Evolutionary conservation across 2,113 vertebrate genomes (phyloP).

Genomic region (Penelope pileata): DNA sequence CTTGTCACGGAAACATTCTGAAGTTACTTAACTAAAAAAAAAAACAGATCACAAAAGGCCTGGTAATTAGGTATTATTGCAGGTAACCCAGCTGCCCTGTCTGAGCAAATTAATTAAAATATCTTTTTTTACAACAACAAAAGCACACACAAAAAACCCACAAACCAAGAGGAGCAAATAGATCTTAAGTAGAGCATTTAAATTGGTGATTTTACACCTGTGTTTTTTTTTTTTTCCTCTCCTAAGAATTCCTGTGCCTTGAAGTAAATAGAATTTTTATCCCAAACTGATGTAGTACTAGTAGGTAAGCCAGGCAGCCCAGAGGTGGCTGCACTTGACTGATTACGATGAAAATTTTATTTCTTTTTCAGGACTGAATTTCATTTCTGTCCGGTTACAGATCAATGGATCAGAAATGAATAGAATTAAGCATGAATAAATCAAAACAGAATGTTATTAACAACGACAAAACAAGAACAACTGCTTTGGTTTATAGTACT

Average conservation of each 20-base stretch:
- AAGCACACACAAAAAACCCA: too few species aligned
- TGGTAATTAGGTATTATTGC: background rate
- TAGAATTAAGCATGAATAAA: slow-evolving; percentile 19
- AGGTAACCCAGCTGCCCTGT: background rate
- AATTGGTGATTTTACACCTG: background rate
- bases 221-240: background rate
- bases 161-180: background rate
- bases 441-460: slow-evolving; percentile 18
- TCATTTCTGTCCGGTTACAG: background rate
- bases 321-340: background rate
- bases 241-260: background rate
- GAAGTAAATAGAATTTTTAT: background rate
- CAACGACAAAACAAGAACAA: slow-evolving; percentile 4
- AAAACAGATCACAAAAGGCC: background rate
- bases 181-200: background rate
- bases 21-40: background rate
- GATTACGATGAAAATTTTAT: slow-evolving; percentile 10
- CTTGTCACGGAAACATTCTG: background rate
- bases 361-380: background rate
- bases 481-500: background rate
- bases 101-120: background rate
- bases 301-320: background rate
- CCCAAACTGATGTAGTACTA: background rate
- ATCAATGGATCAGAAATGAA: slow-evolving; percentile 42
- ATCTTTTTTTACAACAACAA: background rate